These are phyloP conservation scores for Cantharis rufa DNA, from an alignment of 2,888 invertebrate genomes.

Conservation along the genomic window DNA sequence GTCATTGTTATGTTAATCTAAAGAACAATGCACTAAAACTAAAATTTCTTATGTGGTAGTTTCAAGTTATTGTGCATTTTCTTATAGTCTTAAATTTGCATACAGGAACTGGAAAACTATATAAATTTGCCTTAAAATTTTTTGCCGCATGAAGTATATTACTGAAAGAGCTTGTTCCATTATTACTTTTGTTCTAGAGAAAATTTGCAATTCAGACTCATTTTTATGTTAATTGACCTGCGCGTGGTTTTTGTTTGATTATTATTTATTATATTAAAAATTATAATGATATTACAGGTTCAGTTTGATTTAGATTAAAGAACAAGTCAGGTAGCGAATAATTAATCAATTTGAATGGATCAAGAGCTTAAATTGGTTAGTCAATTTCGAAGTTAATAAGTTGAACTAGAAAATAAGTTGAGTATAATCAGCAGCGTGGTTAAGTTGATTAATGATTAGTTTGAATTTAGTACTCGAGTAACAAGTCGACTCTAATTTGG, in stretches of 20 bases:
- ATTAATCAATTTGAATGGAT: constrained; percentile 2
- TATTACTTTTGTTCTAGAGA: constrained; percentile 5
- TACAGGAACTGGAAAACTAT: constrained; percentile 22
- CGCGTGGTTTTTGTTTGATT: neutral
- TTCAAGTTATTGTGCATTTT: constrained; percentile 23
- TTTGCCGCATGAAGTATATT: constrained; percentile 10
- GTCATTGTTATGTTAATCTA: constrained; percentile 7
- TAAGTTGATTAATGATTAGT: constrained; percentile 3
- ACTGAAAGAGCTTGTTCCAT: constrained; percentile 7
- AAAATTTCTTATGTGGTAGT: constrained; percentile 13
- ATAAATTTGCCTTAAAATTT: constrained; percentile 15
- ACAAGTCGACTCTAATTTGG: neutral
- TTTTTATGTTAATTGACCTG: neutral
- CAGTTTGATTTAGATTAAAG: neutral
- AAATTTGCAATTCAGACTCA: neutral
- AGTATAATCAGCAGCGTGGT: neutral
- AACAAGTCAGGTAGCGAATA: constrained; percentile 3
- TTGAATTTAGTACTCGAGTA: neutral
- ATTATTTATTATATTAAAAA: neutral
- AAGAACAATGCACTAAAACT: constrained; percentile 25
- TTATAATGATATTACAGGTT: neutral
- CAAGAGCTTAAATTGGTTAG: constrained; percentile 4
- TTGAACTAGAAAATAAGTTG: constrained; percentile 5
- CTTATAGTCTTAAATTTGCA: constrained; percentile 26
- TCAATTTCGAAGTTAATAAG: constrained; percentile 1